phyloP scores from a whole-genome alignment of 1,140 invertebrate species.

The Pectinophora gossypiella region DNA sequence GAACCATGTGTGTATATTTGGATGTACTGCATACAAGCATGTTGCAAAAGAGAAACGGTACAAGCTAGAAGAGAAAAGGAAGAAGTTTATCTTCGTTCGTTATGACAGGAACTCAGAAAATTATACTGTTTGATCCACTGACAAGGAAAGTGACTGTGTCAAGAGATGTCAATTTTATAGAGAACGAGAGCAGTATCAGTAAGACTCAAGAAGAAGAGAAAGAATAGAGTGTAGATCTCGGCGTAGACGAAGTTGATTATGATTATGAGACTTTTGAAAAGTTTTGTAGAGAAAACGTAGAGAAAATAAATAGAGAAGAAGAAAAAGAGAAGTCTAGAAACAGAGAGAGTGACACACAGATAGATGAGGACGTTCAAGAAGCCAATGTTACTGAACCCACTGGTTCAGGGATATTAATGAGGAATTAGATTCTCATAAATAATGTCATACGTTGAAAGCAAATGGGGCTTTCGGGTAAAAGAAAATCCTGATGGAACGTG shows the following conservation, averaged over 20 bases:
- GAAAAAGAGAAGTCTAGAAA: background rate
- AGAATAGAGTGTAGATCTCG: background rate
- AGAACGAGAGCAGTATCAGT: background rate
- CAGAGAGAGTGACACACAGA: background rate
- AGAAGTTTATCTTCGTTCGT: background rate
- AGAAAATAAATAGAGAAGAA: background rate
- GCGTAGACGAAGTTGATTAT: background rate
- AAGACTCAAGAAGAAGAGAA: background rate
- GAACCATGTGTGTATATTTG: background rate
- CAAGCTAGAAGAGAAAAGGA: conserved; percentile 18
- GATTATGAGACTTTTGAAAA: background rate
- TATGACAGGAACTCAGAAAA: background rate
- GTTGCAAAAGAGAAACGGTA: conserved; percentile 37
- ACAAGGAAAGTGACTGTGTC: background rate
- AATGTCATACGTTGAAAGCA: background rate
- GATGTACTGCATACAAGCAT: conserved; percentile 24
- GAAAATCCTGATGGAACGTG: background rate
- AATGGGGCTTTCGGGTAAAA: background rate
- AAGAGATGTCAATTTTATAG: background rate
- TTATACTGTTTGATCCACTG: background rate
- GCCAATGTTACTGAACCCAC: background rate
- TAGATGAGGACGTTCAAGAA: background rate
- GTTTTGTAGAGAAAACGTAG: background rate
- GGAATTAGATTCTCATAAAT: background rate
- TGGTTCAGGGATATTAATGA: background rate